Conservation (phyloP, 2,797 vertebrate genomes). For the Loris lydekkerianus region DNA sequence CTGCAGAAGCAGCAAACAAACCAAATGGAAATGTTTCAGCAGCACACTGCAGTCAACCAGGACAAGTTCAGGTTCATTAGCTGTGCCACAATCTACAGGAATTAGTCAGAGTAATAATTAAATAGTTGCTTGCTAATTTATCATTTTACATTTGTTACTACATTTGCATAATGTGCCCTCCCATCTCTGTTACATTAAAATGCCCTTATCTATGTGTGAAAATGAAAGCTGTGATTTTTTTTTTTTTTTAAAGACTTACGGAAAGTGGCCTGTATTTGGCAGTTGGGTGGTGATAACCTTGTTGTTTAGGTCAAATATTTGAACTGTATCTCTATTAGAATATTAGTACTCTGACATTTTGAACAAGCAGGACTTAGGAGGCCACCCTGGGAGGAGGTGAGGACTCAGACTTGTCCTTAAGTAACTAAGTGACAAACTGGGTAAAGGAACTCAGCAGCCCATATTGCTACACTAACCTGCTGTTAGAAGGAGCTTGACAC, state of each 20-base stretch:
- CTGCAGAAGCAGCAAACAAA: conserved; percentile 86
- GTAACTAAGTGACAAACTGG: background rate
- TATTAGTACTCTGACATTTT: conserved; percentile 34
- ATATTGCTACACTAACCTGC: conserved; percentile 54
- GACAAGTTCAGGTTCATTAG: conserved; percentile 90
- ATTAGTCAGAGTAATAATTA: conserved; percentile 90
- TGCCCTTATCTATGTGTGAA: conserved; percentile 71
- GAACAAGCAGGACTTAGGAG: background rate
- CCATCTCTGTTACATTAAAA: conserved; percentile 81
- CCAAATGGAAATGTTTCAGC: conserved; percentile 88
- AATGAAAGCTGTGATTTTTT: conserved; percentile 59
- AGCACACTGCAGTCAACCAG: conserved; percentile 88
- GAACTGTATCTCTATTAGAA: background rate
- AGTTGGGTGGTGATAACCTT: conserved; percentile 45
- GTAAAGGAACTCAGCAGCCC: background rate
- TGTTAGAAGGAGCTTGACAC: conserved; percentile 19
- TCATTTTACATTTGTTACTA: conserved; percentile 89
- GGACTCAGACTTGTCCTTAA: conserved; percentile 49
- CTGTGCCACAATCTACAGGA: conserved; percentile 87
- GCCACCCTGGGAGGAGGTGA: background rate
- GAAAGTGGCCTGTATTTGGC: conserved; percentile 45
- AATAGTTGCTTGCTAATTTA: conserved; percentile 89
- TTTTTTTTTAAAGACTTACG: background rate
- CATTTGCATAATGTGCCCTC: conserved; percentile 86
- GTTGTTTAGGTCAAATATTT: conserved; percentile 32